Percentiles rank a stretch among this genome's conserved stretches.
Evolutionary conservation across 2,888 invertebrate species (phyloP).

Genomic region (Drosophila pegasa): DNA sequence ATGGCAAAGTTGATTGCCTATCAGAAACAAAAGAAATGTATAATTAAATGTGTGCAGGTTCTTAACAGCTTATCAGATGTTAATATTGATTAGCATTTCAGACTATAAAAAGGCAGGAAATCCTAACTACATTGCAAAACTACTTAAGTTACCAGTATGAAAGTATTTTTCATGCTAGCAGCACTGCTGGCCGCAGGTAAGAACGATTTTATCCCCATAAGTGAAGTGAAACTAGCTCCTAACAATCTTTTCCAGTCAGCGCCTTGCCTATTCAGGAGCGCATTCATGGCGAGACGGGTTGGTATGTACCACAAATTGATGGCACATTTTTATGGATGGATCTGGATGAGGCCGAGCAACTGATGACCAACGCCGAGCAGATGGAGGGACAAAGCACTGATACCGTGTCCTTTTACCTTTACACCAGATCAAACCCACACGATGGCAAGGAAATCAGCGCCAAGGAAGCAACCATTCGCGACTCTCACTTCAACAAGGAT

Average conservation of each 20-base stretch:
- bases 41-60: not conserved
- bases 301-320: constrained; percentile 64
- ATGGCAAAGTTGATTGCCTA: constrained; percentile 1
- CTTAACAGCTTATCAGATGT: constrained; percentile 12
- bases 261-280: constrained; percentile 59
- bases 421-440: constrained; percentile 69
- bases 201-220: not conserved
- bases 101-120: constrained; percentile 31
- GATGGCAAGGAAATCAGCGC: constrained; percentile 50
- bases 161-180: constrained; percentile 28
- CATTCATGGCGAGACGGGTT: constrained; percentile 61
- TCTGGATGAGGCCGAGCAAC: constrained; percentile 46
- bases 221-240: not conserved
- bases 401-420: constrained; percentile 69
- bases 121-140: not conserved
- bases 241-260: constrained; percentile 19
- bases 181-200: constrained; percentile 52
- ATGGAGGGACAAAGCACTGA: constrained; percentile 43
- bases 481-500: constrained; percentile 62
- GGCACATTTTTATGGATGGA: constrained; percentile 64
- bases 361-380: constrained; percentile 21
- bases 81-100: constrained; percentile 3
- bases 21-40: constrained; percentile 8
- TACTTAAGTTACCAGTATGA: constrained; percentile 25
- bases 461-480: constrained; percentile 32